These are phyloP conservation scores for Caenorhabditis elegans DNA, from an alignment of 1,140 invertebrate species.

Conservation along the genomic window WBcel235 BX284602.5:6835001-6835500, in stretches of 20 bases:
- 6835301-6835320: slow-evolving; percentile 19
- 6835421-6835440: no score
- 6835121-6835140: slow-evolving; percentile 23
- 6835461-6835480: slow-evolving; percentile 4
- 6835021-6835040: slow-evolving; percentile 13
- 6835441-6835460: slow-evolving; percentile 10
- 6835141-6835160: slow-evolving; percentile 28
- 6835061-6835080: neutral
- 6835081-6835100: slow-evolving; percentile 30
- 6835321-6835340: slow-evolving; percentile 15
- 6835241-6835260: neutral
- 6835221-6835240: no score
- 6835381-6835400: no score
- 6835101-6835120: slow-evolving; percentile 19
- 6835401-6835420: no score
- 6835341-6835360: neutral
- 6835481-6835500: slow-evolving; percentile 21
- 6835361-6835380: neutral
- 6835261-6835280: neutral
- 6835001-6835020: neutral
- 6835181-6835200: neutral
- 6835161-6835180: slow-evolving; percentile 28
- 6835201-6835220: no score
- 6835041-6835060: slow-evolving; percentile 18
- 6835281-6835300: slow-evolving; percentile 20